Percentiles rank a stretch among this genome's conserved stretches.
Evolutionary conservation across 2,113 vertebrate genomes (phyloP).

Genomic region (Seriola rivoliana): DNA sequence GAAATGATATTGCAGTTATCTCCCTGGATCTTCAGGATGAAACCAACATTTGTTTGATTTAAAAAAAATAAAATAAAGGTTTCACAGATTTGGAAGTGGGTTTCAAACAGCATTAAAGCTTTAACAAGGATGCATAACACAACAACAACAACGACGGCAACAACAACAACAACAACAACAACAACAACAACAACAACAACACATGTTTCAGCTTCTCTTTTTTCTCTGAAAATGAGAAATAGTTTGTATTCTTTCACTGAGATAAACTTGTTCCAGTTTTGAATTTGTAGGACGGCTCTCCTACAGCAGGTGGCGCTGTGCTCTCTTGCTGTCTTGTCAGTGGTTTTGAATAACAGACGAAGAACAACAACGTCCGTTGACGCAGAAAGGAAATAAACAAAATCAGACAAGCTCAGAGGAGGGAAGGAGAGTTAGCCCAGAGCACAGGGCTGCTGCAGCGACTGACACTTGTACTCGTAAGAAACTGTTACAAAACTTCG

Average conservation of each 20-base stretch:
- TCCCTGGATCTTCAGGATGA: too few species aligned
- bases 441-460: neutral
- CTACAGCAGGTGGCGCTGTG: neutral
- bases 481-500: neutral
- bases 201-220: neutral
- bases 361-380: slow-evolving; percentile 55
- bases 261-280: neutral
- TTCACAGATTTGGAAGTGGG: too few species aligned
- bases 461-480: neutral
- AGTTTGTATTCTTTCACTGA: too few species aligned
- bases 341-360: neutral
- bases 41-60: too few species aligned
- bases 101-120: too few species aligned
- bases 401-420: slow-evolving; percentile 44
- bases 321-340: neutral
- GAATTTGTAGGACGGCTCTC: neutral
- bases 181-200: too few species aligned
- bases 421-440: slow-evolving; percentile 32
- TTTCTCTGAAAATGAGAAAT: neutral
- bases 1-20: too few species aligned
- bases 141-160: too few species aligned
- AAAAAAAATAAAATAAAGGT: too few species aligned
- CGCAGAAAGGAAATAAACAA: slow-evolving; percentile 72
- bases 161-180: too few species aligned
- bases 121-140: too few species aligned